These are phyloP conservation scores for Spondyliosoma cantharus DNA, from an alignment of 2,797 vertebrate species.

Conservation along the genomic window DNA sequence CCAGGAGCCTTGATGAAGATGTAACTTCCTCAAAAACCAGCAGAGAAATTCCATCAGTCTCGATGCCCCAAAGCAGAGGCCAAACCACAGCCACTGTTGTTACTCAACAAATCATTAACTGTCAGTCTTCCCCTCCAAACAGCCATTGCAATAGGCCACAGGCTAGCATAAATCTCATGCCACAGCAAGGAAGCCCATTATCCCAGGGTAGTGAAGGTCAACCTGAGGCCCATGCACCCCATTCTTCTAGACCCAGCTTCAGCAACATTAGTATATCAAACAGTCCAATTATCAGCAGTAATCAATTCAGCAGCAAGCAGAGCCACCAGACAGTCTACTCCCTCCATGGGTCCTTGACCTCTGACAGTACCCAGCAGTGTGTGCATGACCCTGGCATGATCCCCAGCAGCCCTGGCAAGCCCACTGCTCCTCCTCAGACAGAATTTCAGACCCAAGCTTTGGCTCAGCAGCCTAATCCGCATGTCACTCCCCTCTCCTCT, in stretches of 20 bases:
- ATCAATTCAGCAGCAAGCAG: constrained; percentile 48
- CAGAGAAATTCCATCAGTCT: constrained; percentile 1
- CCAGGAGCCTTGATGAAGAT: constrained; percentile 7
- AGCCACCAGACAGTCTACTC: constrained; percentile 78
- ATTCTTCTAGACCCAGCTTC: background rate
- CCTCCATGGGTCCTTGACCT: constrained; percentile 72
- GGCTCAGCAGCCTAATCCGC: constrained; percentile 81
- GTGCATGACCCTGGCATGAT: constrained; percentile 85
- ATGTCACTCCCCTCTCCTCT: constrained; percentile 82
- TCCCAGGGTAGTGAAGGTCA: background rate
- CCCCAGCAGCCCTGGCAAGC: constrained; percentile 16
- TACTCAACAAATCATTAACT: constrained; percentile 10
- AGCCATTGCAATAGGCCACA: background rate
- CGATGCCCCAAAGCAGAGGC: constrained; percentile 13
- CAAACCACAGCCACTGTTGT: background rate
- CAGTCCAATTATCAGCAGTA: constrained; percentile 4
- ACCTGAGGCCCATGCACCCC: background rate
- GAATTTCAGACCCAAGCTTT: constrained; percentile 70
- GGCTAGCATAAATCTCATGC: background rate
- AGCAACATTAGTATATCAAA: constrained; percentile 24
- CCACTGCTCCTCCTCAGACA: constrained; percentile 48
- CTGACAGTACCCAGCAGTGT: constrained; percentile 80
- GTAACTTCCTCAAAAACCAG: constrained; percentile 4
- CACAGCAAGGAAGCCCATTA: background rate
- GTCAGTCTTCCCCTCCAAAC: background rate